phyloP scores from a whole-genome alignment of 2,888 invertebrate species.

The Eristalis arbustorum region DNA sequence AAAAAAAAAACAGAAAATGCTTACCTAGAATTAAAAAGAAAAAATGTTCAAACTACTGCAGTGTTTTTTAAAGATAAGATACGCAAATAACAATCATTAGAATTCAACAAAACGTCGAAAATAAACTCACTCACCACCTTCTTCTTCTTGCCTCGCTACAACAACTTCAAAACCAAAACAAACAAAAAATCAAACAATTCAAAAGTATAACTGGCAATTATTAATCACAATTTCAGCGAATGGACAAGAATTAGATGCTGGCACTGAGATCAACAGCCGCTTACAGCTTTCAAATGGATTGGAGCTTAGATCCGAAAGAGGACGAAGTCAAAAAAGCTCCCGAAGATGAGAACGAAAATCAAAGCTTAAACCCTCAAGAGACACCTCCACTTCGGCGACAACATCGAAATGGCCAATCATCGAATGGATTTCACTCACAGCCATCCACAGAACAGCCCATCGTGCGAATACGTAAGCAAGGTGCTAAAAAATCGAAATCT shows the following conservation, averaged over 20 bases:
- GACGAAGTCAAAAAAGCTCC: conserved; percentile 78
- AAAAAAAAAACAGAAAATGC: not conserved
- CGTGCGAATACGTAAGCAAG: not conserved
- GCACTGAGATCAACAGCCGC: conserved; percentile 26
- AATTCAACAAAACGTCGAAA: conserved; percentile 26
- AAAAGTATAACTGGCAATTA: conserved; percentile 62
- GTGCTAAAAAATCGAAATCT: not conserved
- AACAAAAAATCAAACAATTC: conserved; percentile 29
- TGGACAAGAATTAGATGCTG: conserved; percentile 64
- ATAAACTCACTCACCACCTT: conserved; percentile 65
- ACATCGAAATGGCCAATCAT: not conserved
- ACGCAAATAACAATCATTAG: conserved; percentile 10
- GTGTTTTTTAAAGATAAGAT: conserved; percentile 20
- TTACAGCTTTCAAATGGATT: conserved; percentile 60
- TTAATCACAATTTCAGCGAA: conserved; percentile 69
- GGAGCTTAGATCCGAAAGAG: conserved; percentile 75
- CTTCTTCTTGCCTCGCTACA: conserved; percentile 57
- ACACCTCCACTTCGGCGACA: conserved; percentile 85
- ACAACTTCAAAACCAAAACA: conserved; percentile 24
- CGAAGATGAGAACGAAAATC: conserved; percentile 81
- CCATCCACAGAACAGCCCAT: not conserved
- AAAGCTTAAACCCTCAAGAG: conserved; percentile 75
- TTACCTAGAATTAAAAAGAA: not conserved
- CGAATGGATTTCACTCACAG: conserved; percentile 35
- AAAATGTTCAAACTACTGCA: conserved; percentile 16